phyloP scores from a whole-genome alignment of 2,888 invertebrate species.

The Carcina quercana region DNA sequence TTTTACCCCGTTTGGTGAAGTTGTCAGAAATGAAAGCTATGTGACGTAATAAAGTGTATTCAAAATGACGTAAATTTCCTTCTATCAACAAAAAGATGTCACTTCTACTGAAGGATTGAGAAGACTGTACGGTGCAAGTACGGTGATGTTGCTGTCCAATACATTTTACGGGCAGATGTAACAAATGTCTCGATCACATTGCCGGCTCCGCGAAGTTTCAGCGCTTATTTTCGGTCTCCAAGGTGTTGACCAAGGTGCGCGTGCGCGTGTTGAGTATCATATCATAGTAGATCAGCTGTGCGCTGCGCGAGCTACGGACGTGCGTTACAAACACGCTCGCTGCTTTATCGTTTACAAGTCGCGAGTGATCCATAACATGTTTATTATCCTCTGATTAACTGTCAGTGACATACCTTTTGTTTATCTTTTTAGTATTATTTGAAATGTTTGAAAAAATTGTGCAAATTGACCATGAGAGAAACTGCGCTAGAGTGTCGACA shows the following conservation, averaged over 20 bases:
- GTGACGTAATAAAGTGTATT: no score
- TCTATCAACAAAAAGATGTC: no score
- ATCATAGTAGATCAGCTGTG: slow-evolving; percentile 51
- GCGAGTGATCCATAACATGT: slow-evolving; percentile 41
- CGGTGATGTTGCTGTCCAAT: slow-evolving; percentile 17
- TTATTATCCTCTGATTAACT: slow-evolving; percentile 19
- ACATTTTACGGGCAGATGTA: slow-evolving; percentile 3
- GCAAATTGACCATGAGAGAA: slow-evolving; percentile 30
- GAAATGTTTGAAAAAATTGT: slow-evolving; percentile 14
- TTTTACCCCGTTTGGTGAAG: no score
- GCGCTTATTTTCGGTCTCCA: slow-evolving; percentile 21
- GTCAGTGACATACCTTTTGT: background rate
- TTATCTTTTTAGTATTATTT: background rate
- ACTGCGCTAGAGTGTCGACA: slow-evolving; percentile 53
- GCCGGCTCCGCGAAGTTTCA: slow-evolving; percentile 33
- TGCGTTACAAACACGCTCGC: slow-evolving; percentile 40
- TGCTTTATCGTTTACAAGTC: slow-evolving; percentile 21
- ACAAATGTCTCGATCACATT: no score
- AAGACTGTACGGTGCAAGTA: no score
- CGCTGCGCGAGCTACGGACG: slow-evolving; percentile 40
- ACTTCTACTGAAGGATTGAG: no score
- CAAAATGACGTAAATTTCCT: no score
- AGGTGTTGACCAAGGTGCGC: slow-evolving; percentile 25
- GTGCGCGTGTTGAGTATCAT: no score
- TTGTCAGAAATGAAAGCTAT: no score